Conservation (phyloP, 2,888 invertebrate genomes). For the Noctua janthina region DNA sequence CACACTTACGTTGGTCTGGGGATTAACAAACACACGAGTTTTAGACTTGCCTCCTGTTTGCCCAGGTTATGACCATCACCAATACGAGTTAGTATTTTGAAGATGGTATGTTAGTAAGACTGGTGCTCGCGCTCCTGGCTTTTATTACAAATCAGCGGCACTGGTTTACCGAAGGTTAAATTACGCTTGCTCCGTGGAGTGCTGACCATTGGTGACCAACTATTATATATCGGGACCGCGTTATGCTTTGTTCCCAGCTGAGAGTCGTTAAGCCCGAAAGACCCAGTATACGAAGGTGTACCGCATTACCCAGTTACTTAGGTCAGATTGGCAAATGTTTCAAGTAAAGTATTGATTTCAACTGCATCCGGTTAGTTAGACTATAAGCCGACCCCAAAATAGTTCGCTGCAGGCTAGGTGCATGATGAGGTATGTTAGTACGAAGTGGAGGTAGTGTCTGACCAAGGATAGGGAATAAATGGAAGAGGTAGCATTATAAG, state of each 20-base stretch:
- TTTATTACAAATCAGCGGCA: neutral
- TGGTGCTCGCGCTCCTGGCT: neutral
- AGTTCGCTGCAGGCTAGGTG: neutral
- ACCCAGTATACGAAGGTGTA: neutral
- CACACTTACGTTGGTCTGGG: constrained; percentile 57
- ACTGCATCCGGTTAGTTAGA: neutral
- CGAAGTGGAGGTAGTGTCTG: neutral
- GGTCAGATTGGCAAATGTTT: neutral
- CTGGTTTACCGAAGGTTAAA: neutral
- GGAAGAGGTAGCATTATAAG: neutral
- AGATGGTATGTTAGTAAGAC: neutral
- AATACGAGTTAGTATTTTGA: constrained; percentile 6
- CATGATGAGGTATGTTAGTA: neutral
- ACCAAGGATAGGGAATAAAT: neutral
- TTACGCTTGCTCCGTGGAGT: neutral
- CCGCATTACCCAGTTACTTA: neutral
- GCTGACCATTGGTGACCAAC: neutral
- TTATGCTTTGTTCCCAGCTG: neutral
- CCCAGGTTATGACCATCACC: constrained; percentile 22
- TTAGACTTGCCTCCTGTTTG: constrained; percentile 21
- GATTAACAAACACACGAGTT: constrained; percentile 43
- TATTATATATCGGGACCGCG: neutral
- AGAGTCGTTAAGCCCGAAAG: neutral
- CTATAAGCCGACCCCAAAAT: neutral
- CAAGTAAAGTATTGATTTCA: neutral